A percentile compares a stretch with the other conserved stretches of the same genome.
Conservation (phyloP, 1,140 invertebrate species). For the Drosophila subobscura region DNA sequence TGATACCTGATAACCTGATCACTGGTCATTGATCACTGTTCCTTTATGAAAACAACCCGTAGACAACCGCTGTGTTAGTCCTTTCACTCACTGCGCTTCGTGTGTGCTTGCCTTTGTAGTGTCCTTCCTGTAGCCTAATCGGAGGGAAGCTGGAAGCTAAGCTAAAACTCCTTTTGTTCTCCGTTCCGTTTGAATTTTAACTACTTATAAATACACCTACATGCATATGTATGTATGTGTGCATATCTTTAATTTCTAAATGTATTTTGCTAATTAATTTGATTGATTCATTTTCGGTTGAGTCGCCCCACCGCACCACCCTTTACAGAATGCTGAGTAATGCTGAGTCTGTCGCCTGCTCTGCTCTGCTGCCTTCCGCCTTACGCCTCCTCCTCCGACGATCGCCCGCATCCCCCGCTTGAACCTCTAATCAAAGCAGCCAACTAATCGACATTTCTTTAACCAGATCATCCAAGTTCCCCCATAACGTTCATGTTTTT, state of each 20-base stretch:
- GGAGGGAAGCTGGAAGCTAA: too few relatives aligned
- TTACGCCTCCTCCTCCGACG: slow-evolving; percentile 1
- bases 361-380: slow-evolving; percentile 9
- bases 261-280: background rate
- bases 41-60: too few relatives aligned
- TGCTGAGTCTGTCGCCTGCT: slow-evolving; percentile 2
- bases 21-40: too few relatives aligned
- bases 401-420: background rate
- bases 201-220: slow-evolving; percentile 1
- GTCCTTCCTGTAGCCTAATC: background rate
- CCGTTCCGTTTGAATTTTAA: too few relatives aligned
- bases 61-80: too few relatives aligned
- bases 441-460: background rate
- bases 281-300: background rate
- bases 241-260: background rate
- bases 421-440: slow-evolving; percentile 6
- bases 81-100: background rate
- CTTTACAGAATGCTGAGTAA: too few relatives aligned
- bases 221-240: background rate
- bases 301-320: too few relatives aligned
- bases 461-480: background rate
- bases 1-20: too few relatives aligned
- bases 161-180: too few relatives aligned
- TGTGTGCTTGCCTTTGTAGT: background rate
- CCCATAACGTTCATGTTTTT: too few relatives aligned